Evolutionary conservation across 1,140 invertebrate species (phyloP).

Genomic region (Trinorchestia longiramus): DNA sequence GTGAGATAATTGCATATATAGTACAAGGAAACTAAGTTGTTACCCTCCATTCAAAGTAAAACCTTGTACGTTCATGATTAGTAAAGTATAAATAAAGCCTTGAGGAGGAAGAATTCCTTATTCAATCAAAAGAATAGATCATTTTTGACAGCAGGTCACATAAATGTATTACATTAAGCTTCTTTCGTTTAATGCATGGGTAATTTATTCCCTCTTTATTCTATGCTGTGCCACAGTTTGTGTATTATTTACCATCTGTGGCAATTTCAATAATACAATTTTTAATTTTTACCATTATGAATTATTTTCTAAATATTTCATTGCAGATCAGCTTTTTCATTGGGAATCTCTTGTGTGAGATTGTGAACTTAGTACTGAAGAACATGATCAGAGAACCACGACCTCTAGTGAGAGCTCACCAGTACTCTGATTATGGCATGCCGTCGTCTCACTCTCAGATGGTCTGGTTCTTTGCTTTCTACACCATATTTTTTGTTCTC

Average conservation of each 20-base stretch:
- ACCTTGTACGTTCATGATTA: no score
- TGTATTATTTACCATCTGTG: neutral
- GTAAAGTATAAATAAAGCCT: no score
- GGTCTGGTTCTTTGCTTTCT: constrained; percentile 92
- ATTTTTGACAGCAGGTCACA: no score
- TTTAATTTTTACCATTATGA: neutral
- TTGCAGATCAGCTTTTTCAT: constrained; percentile 83
- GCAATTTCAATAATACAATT: neutral
- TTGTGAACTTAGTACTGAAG: constrained; percentile 85
- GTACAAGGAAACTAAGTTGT: no score
- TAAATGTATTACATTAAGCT: no score
- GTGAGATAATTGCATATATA: no score
- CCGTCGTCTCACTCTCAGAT: constrained; percentile 93
- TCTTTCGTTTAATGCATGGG: no score
- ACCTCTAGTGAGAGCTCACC: constrained; percentile 77
- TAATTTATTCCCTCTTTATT: no score
- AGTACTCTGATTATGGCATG: constrained; percentile 93
- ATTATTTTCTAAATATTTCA: neutral
- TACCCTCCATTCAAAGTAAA: no score
- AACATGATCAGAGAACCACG: constrained; percentile 84
- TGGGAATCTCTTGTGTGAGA: constrained; percentile 84
- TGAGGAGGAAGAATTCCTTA: no score
- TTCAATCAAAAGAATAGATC: no score
- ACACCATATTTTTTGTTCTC: constrained; percentile 87
- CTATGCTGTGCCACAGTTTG: no score